Evolutionary conservation across 30 jellyfish, hydroid and myxozoan species (phyloP).

Genomic region (Morbakka virulenta): DNA sequence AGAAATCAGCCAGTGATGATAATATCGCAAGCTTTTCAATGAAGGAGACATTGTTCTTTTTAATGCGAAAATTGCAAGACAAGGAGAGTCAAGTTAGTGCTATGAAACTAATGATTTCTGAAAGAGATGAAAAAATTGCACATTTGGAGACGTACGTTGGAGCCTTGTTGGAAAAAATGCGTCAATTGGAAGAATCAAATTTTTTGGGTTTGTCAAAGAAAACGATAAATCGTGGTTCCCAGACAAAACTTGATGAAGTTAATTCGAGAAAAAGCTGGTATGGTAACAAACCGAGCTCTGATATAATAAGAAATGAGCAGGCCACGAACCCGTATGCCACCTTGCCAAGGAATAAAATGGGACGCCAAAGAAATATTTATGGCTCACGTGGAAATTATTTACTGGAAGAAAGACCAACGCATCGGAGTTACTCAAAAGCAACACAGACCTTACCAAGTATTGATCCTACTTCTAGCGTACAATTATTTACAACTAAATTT

Average conservation of each 20-base stretch:
- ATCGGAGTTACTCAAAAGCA: slow-evolving; percentile 10
- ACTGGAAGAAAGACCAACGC: slow-evolving; percentile 12
- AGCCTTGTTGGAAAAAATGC: slow-evolving; percentile 60
- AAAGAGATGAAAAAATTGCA: slow-evolving; percentile 60
- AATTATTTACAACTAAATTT: slow-evolving; percentile 38
- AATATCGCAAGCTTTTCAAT: too few relatives aligned
- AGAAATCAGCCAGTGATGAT: too few relatives aligned
- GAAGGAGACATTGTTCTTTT: slow-evolving; percentile 60
- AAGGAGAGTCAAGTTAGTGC: slow-evolving; percentile 70
- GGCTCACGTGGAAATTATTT: slow-evolving; percentile 7
- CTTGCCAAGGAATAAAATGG: slow-evolving; percentile 41
- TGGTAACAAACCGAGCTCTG: slow-evolving; percentile 39
- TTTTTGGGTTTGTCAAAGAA: slow-evolving; percentile 1
- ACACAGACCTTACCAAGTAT: slow-evolving; percentile 19
- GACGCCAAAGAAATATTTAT: slow-evolving; percentile 43
- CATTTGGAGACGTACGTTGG: slow-evolving; percentile 66
- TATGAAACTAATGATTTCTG: slow-evolving; percentile 57
- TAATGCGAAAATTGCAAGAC: slow-evolving; percentile 62
- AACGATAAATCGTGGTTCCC: slow-evolving; percentile 57
- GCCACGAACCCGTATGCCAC: slow-evolving; percentile 65
- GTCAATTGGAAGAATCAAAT: slow-evolving; percentile 50
- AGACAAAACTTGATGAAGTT: slow-evolving; percentile 50
- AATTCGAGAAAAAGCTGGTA: slow-evolving; percentile 64
- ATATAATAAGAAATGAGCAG: slow-evolving; percentile 14
- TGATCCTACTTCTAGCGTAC: slow-evolving; percentile 36